phyloP scores from a whole-genome alignment of 2,888 invertebrate species.

The Drosophila mercatorum region DNA sequence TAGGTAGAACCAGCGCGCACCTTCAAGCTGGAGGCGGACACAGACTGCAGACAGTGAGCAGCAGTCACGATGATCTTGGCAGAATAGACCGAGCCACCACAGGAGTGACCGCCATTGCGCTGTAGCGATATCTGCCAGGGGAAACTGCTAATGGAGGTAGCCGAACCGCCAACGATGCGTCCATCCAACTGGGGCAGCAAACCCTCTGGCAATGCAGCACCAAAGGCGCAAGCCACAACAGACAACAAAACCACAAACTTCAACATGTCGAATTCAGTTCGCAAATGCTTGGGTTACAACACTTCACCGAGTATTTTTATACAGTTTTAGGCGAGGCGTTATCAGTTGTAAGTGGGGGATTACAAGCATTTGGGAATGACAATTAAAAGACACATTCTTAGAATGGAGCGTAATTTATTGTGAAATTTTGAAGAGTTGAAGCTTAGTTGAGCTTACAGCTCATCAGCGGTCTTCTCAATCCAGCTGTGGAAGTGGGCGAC shows the following conservation, averaged over 20 bases:
- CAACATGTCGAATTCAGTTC: constrained; percentile 81
- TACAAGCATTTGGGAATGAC: constrained; percentile 17
- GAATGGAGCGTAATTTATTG: constrained; percentile 46
- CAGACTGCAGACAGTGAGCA: constrained; percentile 86
- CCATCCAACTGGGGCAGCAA: constrained; percentile 72
- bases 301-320: constrained; percentile 29
- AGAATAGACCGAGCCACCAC: constrained; percentile 86
- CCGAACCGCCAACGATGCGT: constrained; percentile 77
- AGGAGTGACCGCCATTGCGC: constrained; percentile 85
- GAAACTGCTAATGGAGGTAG: constrained; percentile 63
- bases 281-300: constrained; percentile 29
- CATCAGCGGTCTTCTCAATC: constrained; percentile 51
- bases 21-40: constrained; percentile 48
- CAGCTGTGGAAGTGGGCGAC: constrained; percentile 56
- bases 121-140: constrained; percentile 77
- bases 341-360: constrained; percentile 18
- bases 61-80: constrained; percentile 86
- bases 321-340: constrained; percentile 12
- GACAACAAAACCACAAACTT: constrained; percentile 69
- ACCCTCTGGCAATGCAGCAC: constrained; percentile 64
- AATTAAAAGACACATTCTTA: constrained; percentile 13
- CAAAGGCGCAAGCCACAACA: constrained; percentile 58
- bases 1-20: constrained; percentile 86
- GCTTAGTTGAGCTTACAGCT: constrained; percentile 35
- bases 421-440: constrained; percentile 9